Evolutionary conservation across 2,888 invertebrate genomes (phyloP).

Genomic region (Trichacis sp.): DNA sequence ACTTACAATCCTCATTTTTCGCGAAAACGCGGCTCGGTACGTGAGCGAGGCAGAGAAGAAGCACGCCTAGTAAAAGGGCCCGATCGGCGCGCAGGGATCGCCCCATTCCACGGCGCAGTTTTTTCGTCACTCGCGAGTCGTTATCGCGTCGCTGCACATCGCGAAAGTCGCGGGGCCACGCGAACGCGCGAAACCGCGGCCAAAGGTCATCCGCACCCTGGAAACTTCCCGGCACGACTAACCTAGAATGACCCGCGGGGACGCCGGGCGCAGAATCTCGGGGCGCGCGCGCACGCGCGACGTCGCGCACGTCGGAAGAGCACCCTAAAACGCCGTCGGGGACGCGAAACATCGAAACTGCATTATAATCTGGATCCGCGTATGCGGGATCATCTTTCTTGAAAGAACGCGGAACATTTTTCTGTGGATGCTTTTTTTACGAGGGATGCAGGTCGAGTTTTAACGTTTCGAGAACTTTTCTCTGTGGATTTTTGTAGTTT

Average conservation of each 20-base stretch:
- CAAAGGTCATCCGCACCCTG: slow-evolving; percentile 40
- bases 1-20: slow-evolving; percentile 62
- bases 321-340: slow-evolving; percentile 22
- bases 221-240: slow-evolving; percentile 39
- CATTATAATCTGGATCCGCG: slow-evolving; percentile 36
- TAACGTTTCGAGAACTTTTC: too few species aligned
- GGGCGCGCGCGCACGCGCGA: slow-evolving; percentile 29
- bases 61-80: slow-evolving; percentile 38
- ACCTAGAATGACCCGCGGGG: slow-evolving; percentile 20
- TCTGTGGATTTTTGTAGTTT: too few species aligned
- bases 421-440: too few species aligned
- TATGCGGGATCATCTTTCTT: neutral
- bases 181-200: slow-evolving; percentile 17
- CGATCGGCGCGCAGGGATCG: slow-evolving; percentile 28
- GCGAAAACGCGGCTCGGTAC: slow-evolving; percentile 38
- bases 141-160: slow-evolving; percentile 8
- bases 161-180: slow-evolving; percentile 11
- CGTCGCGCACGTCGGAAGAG: slow-evolving; percentile 29
- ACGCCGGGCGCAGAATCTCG: slow-evolving; percentile 21
- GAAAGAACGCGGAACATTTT: too few species aligned
- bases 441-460: too few species aligned
- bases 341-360: slow-evolving; percentile 24
- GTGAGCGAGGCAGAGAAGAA: slow-evolving; percentile 46
- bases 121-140: neutral
- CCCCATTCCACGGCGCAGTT: slow-evolving; percentile 30